Conservation (phyloP, 2,113 vertebrate species). For the Buteo buteo region DNA sequence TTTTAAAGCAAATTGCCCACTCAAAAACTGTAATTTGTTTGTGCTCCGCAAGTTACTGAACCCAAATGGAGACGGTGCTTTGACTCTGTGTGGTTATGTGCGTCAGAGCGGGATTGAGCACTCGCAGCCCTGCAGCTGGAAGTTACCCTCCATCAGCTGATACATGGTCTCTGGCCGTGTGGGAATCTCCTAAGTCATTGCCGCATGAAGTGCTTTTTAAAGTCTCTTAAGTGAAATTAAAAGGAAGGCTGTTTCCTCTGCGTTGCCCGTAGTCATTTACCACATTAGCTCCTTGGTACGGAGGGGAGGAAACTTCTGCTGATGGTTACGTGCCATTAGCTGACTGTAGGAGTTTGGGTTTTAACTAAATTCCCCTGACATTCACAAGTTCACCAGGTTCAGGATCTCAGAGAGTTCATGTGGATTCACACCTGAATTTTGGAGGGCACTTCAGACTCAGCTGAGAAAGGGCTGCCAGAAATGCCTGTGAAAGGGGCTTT, state of each 20-base stretch:
- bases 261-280: background rate
- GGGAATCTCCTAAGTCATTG: background rate
- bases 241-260: background rate
- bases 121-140: background rate
- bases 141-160: background rate
- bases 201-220: background rate
- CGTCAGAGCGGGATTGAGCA: accelerated
- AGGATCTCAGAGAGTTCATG: background rate
- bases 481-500: background rate
- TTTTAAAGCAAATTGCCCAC: accelerated
- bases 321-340: accelerated
- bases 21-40: accelerated
- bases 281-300: accelerated
- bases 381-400: accelerated
- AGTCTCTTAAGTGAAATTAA: background rate
- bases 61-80: accelerated
- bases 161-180: accelerated
- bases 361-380: background rate
- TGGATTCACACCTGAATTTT: background rate
- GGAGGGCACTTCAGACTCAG: background rate
- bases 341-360: background rate
- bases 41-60: background rate
- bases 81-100: accelerated
- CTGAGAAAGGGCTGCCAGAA: background rate
- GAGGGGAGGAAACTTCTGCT: background rate